Evolutionary conservation across 2,888 invertebrate genomes (phyloP).

Genomic region (Amphipyra tragopoginis): DNA sequence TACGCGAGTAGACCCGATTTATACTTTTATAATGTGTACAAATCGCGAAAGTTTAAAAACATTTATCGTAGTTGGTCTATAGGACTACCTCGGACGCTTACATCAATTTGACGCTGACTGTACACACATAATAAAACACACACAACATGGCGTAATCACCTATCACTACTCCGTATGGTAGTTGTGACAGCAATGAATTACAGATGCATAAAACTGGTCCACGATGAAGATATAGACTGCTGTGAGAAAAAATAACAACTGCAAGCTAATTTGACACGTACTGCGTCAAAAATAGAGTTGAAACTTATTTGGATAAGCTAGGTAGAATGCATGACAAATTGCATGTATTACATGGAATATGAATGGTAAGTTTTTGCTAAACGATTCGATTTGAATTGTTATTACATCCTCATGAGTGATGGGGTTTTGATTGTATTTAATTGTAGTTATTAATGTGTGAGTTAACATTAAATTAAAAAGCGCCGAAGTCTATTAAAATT

Average conservation of each 20-base stretch:
- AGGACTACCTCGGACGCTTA: no score
- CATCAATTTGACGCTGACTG: no score
- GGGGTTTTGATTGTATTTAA: neutral
- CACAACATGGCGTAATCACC: no score
- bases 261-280: constrained; percentile 9
- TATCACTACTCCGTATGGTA: no score
- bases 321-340: constrained; percentile 29
- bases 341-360: constrained; percentile 11
- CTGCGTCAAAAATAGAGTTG: neutral
- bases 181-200: constrained; percentile 2
- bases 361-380: constrained; percentile 30
- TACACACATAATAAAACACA: no score
- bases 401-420: constrained; percentile 22
- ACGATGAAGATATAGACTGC: neutral
- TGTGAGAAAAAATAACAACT: neutral
- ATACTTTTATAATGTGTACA: no score
- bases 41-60: no score
- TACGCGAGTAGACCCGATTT: no score
- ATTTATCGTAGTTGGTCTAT: no score
- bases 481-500: no score
- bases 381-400: constrained; percentile 9
- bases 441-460: no score
- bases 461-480: no score
- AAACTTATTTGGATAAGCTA: neutral
- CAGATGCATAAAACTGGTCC: neutral